Conservation (phyloP, 1,140 invertebrate genomes). For the Prorops nasuta region DNA sequence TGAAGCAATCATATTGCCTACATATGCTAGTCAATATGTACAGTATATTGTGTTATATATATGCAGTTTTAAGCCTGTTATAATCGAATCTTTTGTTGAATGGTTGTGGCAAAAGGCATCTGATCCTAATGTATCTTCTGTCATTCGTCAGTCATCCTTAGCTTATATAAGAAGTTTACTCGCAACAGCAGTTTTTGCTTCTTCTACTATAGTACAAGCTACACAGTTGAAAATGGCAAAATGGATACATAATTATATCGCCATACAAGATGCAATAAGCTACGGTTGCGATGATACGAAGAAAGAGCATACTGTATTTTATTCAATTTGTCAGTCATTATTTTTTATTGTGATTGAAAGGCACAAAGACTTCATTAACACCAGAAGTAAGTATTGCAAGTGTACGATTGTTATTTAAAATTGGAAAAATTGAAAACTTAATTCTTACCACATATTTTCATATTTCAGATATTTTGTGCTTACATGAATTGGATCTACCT, state of each 20-base stretch:
- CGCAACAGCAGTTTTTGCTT: slow-evolving; percentile 67
- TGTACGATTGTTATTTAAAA: slow-evolving; percentile 10
- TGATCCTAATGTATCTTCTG: slow-evolving; percentile 63
- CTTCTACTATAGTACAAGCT: slow-evolving; percentile 64
- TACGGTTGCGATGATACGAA: slow-evolving; percentile 52
- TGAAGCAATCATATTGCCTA: slow-evolving; percentile 71
- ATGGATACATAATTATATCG: slow-evolving; percentile 78
- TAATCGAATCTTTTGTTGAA: slow-evolving; percentile 69
- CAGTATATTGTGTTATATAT: slow-evolving; percentile 81
- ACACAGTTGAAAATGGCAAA: slow-evolving; percentile 65
- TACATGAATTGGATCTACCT: slow-evolving; percentile 78
- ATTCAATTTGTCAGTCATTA: slow-evolving; percentile 83
- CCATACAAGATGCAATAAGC: slow-evolving; percentile 58
- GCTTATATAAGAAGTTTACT: slow-evolving; percentile 76
- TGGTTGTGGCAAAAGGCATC: slow-evolving; percentile 75
- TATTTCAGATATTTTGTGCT: slow-evolving; percentile 70
- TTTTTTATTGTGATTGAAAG: slow-evolving; percentile 90
- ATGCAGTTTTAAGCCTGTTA: slow-evolving; percentile 66
- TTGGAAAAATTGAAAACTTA: slow-evolving; percentile 14
- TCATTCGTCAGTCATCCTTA: slow-evolving; percentile 69
- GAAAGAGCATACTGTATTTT: slow-evolving; percentile 81
- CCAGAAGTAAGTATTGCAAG: slow-evolving; percentile 62
- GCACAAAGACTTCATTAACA: slow-evolving; percentile 76
- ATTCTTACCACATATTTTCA: slow-evolving; percentile 43
- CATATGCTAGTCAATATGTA: slow-evolving; percentile 71